Conservation (phyloP, 2,888 invertebrate genomes). For the Lobophora halterata region DNA sequence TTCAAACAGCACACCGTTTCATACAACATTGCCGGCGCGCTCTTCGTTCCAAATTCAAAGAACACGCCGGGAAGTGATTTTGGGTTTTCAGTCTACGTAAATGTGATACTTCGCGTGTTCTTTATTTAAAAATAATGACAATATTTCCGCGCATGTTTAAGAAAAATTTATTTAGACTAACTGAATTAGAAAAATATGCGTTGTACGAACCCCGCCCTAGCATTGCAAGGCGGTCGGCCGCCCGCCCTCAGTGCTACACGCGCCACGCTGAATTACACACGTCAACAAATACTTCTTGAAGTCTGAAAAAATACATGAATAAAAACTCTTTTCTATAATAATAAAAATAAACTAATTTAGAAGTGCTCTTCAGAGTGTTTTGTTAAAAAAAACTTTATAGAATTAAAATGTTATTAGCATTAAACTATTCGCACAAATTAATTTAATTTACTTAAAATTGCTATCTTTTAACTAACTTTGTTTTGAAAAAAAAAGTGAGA, state of each 20-base stretch:
- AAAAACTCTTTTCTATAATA: slow-evolving; percentile 11
- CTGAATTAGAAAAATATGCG: slow-evolving; percentile 57
- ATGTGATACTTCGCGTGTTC: no score
- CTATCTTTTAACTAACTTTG: not conserved
- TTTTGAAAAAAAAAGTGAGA: slow-evolving; percentile 13
- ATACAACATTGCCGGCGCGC: no score
- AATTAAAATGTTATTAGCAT: no score
- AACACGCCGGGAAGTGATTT: no score
- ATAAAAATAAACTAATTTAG: slow-evolving; percentile 7
- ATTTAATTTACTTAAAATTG: no score
- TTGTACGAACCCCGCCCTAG: slow-evolving; percentile 44
- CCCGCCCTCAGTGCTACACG: slow-evolving; percentile 47
- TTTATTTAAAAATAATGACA: no score
- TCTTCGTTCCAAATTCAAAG: no score
- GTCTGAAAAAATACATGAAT: slow-evolving; percentile 1
- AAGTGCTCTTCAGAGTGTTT: slow-evolving; percentile 8
- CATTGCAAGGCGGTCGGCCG: slow-evolving; percentile 34
- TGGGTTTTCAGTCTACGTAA: no score
- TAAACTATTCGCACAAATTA: no score
- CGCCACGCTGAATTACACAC: slow-evolving; percentile 35
- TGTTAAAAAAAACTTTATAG: no score
- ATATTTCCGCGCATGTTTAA: no score
- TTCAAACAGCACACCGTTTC: no score
- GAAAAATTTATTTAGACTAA: slow-evolving; percentile 38
- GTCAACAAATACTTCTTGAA: slow-evolving; percentile 27